Evolutionary conservation across 2,888 invertebrate species (phyloP).

Genomic region (Scrobipalpa costella): DNA sequence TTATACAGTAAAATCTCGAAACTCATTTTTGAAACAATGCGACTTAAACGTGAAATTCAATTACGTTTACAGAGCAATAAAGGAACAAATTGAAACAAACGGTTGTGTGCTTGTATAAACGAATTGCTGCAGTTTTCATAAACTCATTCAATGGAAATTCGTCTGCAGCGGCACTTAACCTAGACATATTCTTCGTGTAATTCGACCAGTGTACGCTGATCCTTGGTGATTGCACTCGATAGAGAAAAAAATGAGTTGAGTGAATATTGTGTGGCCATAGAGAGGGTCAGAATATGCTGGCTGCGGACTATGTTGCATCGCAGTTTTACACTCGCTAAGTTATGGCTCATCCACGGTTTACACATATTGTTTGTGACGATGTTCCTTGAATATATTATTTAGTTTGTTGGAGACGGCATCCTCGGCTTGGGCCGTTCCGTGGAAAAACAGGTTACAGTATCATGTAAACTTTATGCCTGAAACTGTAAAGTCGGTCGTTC

Average conservation of each 20-base stretch:
- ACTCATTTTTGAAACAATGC: slow-evolving; percentile 5
- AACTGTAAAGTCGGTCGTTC: background rate
- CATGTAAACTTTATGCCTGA: background rate
- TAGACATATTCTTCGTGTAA: slow-evolving; percentile 37
- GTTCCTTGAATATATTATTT: slow-evolving; percentile 28
- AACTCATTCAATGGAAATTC: slow-evolving; percentile 41
- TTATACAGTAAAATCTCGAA: slow-evolving; percentile 9
- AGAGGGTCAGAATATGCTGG: slow-evolving; percentile 27
- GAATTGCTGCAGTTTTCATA: slow-evolving; percentile 34
- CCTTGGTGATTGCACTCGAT: background rate
- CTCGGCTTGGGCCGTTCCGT: background rate
- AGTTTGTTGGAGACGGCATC: slow-evolving; percentile 16
- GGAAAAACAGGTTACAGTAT: background rate
- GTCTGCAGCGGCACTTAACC: slow-evolving; percentile 39
- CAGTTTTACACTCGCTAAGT: slow-evolving; percentile 36
- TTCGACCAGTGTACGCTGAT: slow-evolving; percentile 32
- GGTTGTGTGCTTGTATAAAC: slow-evolving; percentile 18
- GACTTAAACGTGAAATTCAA: slow-evolving; percentile 12
- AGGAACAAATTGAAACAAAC: slow-evolving; percentile 24
- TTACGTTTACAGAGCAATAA: slow-evolving; percentile 21
- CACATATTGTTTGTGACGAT: slow-evolving; percentile 35
- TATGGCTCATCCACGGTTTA: slow-evolving; percentile 35
- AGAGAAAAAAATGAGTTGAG: background rate
- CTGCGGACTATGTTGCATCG: slow-evolving; percentile 34
- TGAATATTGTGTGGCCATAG: background rate